These are phyloP conservation scores for Mycalesis mineus DNA, from an alignment of 2,888 invertebrate genomes.

Conservation along the genomic window DNA sequence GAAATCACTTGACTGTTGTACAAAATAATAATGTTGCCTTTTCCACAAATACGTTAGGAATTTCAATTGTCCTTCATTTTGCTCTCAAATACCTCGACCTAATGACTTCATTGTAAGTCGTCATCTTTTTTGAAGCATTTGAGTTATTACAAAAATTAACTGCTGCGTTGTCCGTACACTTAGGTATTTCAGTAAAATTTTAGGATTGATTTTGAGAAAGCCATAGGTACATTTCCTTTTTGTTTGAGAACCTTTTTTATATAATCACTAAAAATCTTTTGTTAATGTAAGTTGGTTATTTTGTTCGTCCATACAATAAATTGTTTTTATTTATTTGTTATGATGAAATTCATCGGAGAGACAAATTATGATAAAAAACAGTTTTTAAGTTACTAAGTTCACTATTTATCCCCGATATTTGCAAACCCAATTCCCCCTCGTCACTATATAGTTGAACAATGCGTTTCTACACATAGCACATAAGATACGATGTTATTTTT, in stretches of 20 bases:
- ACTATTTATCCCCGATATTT: no score
- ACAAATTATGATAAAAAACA: no score
- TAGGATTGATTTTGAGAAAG: not conserved
- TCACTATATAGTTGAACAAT: no score
- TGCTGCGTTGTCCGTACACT: conserved; percentile 1
- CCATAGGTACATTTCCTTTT: not conserved
- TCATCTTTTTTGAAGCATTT: conserved; percentile 21
- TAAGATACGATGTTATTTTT: no score
- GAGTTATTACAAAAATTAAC: conserved; percentile 21
- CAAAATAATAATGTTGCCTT: conserved; percentile 10
- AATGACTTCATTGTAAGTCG: conserved; percentile 59
- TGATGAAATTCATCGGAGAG: no score
- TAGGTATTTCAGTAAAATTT: conserved; percentile 15
- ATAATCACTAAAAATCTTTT: no score
- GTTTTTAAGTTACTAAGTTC: no score
- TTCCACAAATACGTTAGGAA: conserved; percentile 11
- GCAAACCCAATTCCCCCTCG: no score
- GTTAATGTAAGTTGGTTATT: no score
- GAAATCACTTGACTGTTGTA: not conserved
- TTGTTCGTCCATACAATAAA: no score
- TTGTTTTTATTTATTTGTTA: no score
- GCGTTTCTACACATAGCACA: no score
- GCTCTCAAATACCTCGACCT: conserved; percentile 28
- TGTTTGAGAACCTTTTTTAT: not conserved
- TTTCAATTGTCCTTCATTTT: conserved; percentile 14